Evolutionary conservation across 2,888 invertebrate species (phyloP).

Genomic region (Pseudoips prasinana): DNA sequence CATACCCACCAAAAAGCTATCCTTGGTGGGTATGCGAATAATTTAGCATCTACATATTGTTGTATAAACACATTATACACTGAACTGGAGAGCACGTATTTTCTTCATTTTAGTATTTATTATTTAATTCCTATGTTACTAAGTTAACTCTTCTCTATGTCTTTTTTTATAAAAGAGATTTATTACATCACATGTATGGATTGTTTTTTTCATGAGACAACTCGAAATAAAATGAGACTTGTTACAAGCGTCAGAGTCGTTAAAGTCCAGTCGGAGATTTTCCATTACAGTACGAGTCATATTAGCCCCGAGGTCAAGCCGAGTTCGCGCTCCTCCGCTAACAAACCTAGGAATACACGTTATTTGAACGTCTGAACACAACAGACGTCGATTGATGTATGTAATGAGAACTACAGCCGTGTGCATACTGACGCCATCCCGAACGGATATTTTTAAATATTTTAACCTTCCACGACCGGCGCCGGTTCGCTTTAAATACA

Average conservation of each 20-base stretch:
- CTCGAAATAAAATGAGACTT: constrained; percentile 35
- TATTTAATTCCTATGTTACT: too few relatives aligned
- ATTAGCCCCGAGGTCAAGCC: constrained; percentile 47
- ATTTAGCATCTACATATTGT: too few relatives aligned
- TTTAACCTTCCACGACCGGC: constrained; percentile 13
- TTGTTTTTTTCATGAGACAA: too few relatives aligned
- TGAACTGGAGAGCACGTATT: too few relatives aligned
- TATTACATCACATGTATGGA: too few relatives aligned
- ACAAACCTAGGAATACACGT: constrained; percentile 49
- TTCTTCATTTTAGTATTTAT: too few relatives aligned
- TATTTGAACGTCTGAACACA: constrained; percentile 26
- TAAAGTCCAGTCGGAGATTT: constrained; percentile 46
- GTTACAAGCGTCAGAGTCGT: constrained; percentile 42
- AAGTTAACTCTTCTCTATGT: too few relatives aligned
- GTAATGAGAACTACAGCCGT: constrained; percentile 18
- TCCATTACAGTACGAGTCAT: constrained; percentile 50
- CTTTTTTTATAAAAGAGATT: too few relatives aligned
- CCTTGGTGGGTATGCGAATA: too few relatives aligned
- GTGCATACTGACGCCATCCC: constrained; percentile 3
- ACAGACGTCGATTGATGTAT: constrained; percentile 30
- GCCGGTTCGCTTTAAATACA: not conserved
- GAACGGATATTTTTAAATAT: constrained; percentile 15
- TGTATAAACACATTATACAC: too few relatives aligned
- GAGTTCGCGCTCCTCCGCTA: constrained; percentile 47
- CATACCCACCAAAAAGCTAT: too few relatives aligned